Evolutionary conservation across 2,888 invertebrate genomes (phyloP), one percentile per base, ranked within the genome.

Genomic region (Lymantria dispar): DNA sequence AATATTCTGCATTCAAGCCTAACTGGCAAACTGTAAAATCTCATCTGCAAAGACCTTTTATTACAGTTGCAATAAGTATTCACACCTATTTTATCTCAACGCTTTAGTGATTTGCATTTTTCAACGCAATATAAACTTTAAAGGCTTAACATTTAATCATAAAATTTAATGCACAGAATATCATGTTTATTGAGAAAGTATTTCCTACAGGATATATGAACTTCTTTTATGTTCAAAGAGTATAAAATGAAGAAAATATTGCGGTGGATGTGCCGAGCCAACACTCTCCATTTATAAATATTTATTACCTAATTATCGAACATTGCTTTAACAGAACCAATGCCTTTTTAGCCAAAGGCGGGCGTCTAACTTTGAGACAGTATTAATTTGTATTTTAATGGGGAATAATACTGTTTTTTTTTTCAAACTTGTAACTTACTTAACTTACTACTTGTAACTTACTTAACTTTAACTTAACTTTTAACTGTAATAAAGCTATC

Each of bases 231-330:
- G 36, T 36, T 11, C 2, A 36, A 36, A 7, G n/a, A 11, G 7
- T n/a, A 36, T 5, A 36, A 36, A 36, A 36, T 36, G 10, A 36
- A 36, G 36, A 36, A 36, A n/a, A 36, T 5, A n/a, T 36, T 2
- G 10, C 9, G 2, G 36, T n/a, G 2, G 36, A 58, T 66, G 62
- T 57, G 64, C 69, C 70, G 82, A 78, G 77, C 73, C 70, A 64
- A 66, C 73, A 72, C 77, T 10, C 7, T 70, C 61, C 76, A 75
- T 83, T 86, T 87, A 87, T 88, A 88, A 89, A 89, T 89, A 88
- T 89, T 88, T 87, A 90, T 87, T 82, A 80, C 82, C 85, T 83
- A 80, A 87, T 87, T 87, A 88, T 83, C 64, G 72, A 66, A 73
- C 70, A 70, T 73, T 70, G 78, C 75, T 74, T 83, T 82, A 79